phyloP scores from a whole-genome alignment of 2,888 invertebrate species.

The Drosophila mercatorum region DNA sequence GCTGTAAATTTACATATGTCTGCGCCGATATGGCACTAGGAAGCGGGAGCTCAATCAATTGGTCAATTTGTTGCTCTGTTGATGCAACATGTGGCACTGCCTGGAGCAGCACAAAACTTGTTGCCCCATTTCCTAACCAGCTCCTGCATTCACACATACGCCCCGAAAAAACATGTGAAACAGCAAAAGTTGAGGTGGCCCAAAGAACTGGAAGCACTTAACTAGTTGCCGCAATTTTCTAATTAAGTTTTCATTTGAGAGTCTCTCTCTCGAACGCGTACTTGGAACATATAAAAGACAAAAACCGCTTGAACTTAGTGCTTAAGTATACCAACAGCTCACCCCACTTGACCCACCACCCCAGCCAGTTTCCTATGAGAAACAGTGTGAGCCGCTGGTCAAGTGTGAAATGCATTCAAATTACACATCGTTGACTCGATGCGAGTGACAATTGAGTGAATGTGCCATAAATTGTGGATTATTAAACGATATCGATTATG shows the following conservation, averaged over 20 bases:
- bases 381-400: neutral
- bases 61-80: conserved; percentile 25
- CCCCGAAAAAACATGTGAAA: neutral
- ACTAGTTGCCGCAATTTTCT: conserved; percentile 70
- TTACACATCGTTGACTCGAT: conserved; percentile 33
- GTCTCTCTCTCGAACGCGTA: conserved; percentile 35
- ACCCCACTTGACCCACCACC: conserved; percentile 3
- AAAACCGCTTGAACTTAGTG: conserved; percentile 64
- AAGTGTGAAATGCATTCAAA: conserved; percentile 39
- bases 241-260: conserved; percentile 62
- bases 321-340: conserved; percentile 24
- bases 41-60: conserved; percentile 40
- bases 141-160: conserved; percentile 28
- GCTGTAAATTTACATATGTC: conserved; percentile 52
- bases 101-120: conserved; percentile 15
- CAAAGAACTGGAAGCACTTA: conserved; percentile 45
- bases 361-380: conserved; percentile 12
- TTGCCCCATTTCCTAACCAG: conserved; percentile 59
- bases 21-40: conserved; percentile 10
- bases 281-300: conserved; percentile 50
- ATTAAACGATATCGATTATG: conserved; percentile 2
- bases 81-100: conserved; percentile 33
- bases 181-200: conserved; percentile 10
- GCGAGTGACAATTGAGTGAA: conserved; percentile 38
- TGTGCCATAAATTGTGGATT: conserved; percentile 43